phyloP scores from a whole-genome alignment of 2,888 invertebrate species.

The Acleris holmiana region DNA sequence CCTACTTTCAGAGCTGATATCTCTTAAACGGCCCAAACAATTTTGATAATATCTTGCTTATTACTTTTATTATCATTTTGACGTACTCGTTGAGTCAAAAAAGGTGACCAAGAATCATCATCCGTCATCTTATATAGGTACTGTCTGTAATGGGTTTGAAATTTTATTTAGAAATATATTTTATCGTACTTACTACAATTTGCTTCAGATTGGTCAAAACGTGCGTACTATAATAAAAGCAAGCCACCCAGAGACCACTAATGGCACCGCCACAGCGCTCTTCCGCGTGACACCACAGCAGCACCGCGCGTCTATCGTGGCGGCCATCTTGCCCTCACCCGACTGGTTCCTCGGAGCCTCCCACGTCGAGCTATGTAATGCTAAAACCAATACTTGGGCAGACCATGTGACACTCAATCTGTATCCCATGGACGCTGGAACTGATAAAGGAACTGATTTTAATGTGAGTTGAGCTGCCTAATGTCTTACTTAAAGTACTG shows the following conservation, averaged over 20 bases:
- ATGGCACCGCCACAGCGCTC: neutral
- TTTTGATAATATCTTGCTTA: too few species aligned
- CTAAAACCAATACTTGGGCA: neutral
- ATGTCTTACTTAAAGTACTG: too few species aligned
- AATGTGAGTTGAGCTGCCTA: neutral
- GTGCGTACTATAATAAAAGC: neutral
- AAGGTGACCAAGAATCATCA: too few species aligned
- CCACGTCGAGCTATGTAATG: neutral
- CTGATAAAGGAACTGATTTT: constrained; percentile 1
- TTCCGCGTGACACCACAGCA: neutral
- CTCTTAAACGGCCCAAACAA: too few species aligned
- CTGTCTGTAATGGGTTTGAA: too few species aligned
- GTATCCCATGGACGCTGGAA: constrained; percentile 3
- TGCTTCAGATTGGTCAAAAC: neutral
- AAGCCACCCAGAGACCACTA: neutral
- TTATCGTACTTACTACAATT: neutral
- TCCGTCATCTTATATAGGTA: too few species aligned
- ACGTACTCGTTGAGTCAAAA: too few species aligned
- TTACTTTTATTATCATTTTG: too few species aligned
- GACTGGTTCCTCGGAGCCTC: constrained; percentile 4
- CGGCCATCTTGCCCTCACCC: neutral
- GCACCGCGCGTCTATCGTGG: neutral
- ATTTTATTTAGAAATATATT: too few species aligned
- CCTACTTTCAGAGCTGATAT: too few species aligned
- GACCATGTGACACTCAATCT: neutral